phyloP scores from a whole-genome alignment of 2,888 invertebrate species.

The Colletes collaris region DNA sequence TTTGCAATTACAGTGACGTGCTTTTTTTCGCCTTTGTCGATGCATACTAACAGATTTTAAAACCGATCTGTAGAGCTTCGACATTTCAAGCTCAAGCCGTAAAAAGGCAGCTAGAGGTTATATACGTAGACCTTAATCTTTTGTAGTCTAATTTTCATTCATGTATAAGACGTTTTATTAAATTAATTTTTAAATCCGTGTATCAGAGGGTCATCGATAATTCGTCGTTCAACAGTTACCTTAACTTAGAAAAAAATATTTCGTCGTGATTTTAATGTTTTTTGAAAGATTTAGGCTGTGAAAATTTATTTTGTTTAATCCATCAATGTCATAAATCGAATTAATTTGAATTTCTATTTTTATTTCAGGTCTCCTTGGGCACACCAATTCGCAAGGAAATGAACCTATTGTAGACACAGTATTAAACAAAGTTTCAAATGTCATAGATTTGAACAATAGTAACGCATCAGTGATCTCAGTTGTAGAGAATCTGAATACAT shows the following conservation, averaged over 20 bases:
- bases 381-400: slow-evolving; percentile 59
- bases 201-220: too few relatives aligned
- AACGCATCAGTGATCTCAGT: slow-evolving; percentile 69
- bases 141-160: background rate
- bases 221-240: background rate
- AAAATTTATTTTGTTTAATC: background rate
- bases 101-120: background rate
- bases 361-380: slow-evolving; percentile 57
- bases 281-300: too few relatives aligned
- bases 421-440: slow-evolving; percentile 52
- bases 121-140: background rate
- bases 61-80: background rate
- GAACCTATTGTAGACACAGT: slow-evolving; percentile 62
- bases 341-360: background rate
- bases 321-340: background rate
- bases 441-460: slow-evolving; percentile 72
- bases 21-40: slow-evolving; percentile 17
- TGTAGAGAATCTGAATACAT: slow-evolving; percentile 73
- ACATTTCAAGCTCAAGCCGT: slow-evolving; percentile 7
- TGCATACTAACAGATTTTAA: background rate
- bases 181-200: background rate
- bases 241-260: too few relatives aligned
- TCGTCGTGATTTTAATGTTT: too few relatives aligned
- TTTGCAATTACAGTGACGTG: slow-evolving; percentile 4
- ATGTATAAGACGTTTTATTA: background rate